Evolutionary conservation across 2,797 vertebrate genomes (phyloP), one percentile per base, ranked within the genome.

Genomic region (Anolis apletophallus): DNA sequence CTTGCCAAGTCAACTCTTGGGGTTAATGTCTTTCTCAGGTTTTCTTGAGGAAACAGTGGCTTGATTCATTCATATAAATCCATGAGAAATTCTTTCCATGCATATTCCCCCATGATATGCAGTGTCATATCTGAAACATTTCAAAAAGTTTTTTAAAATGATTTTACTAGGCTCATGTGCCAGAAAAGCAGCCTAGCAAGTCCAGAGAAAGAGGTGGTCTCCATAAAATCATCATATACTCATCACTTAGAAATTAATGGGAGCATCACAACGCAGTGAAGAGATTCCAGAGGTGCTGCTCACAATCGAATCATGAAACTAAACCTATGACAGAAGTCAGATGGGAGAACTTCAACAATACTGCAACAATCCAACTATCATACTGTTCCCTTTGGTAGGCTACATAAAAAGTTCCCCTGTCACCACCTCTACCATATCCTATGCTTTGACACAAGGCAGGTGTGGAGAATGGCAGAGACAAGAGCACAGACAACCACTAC

Each of bases 71-170:
- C n/a, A 59, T 4, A 68, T 26, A n/a, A 64, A 75, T 57, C 69
- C 71, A n/a, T 32, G 82, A 10, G 34, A n/a, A 83, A 87, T 79
- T n/a, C 55, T 79, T 73, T 79, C 74, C 67, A 26, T 11, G 52
- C 55, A 26, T 61, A 61, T 29, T 75, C 74, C 68, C 36, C 52
- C 55, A n/a, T 16, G 50, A n/a, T 36, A 40, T 19, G 40, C 26
- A n/a, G 67, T 17, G 2, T 29, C 19, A 72, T 34, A 40, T 61
- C 26, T 14, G 34, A 72, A 55, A 32, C 29, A 36, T 50, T 50
- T 54, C 72, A 32, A 5, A 36, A 46, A 40, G 72, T 32, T 46
- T 73, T 26, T 6, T 67, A n/a, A 50, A 40, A 32, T 26, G 34
- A 2, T 36, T 61, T 40, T 67, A 26, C 61, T 8, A 61, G 29